phyloP scores from a whole-genome alignment of 2,797 vertebrate species.

The Anabacerthia variegaticeps region DNA sequence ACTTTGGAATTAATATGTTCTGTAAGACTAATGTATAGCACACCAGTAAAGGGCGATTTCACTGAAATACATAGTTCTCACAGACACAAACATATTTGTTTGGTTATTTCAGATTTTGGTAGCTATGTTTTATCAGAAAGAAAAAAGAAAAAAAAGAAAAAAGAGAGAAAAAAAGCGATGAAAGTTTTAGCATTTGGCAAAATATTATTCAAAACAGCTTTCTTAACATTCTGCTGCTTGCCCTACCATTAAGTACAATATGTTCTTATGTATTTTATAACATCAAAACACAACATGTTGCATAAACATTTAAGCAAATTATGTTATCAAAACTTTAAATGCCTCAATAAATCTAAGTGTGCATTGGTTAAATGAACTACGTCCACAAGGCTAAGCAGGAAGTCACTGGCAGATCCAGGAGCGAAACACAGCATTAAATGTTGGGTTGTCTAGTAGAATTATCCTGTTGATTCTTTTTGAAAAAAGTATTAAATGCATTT shows the following conservation, averaged over 20 bases:
- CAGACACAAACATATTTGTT: not conserved
- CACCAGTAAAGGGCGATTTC: not conserved
- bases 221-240: conserved; percentile 33
- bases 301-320: conserved; percentile 28
- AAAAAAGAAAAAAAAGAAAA: not conserved
- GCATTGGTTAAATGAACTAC: not conserved
- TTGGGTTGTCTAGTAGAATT: not conserved
- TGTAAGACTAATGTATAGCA: not conserved
- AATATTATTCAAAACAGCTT: conserved; percentile 32
- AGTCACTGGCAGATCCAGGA: not conserved
- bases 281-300: conserved; percentile 6
- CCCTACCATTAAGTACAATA: conserved; percentile 32
- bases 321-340: not conserved
- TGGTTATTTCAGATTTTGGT: not conserved
- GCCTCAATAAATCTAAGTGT: not conserved
- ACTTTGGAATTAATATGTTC: not conserved
- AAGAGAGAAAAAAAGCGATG: not conserved
- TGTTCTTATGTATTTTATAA: conserved; percentile 3
- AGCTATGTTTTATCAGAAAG: not conserved
- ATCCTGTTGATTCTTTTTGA: not conserved
- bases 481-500: not conserved
- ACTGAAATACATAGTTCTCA: not conserved
- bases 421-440: not conserved
- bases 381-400: not conserved
- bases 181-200: conserved; percentile 33